Base-by-base conservation (phyloP, 1,140 invertebrate genomes). In the Camponotus pennsylvanicus region DNA sequence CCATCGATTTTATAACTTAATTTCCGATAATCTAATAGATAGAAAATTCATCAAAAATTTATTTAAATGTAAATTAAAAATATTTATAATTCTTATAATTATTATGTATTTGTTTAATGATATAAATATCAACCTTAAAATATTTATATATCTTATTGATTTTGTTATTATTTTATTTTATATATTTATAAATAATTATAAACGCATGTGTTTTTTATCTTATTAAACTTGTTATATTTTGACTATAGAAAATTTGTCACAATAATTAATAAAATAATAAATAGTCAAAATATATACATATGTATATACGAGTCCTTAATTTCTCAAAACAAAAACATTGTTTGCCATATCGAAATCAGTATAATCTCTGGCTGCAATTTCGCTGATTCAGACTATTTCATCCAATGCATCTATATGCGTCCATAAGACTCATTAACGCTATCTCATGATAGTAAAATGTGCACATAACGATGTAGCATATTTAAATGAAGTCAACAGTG, bases 31-130 rank as follows among this genome's bases (percentile, higher is more conserved):
- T 49, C 45, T 49, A 13, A 34, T 37, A 52, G 15, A 49, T 71
- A 40, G 2, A 57, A 73, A 15, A 37, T 37, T 37, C 3, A 6
- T 21, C 9, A 49, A 37, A 71, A 73, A 73, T 34, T 34, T 11
- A 4, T 70, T 70, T 52, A 18, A 70, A 32, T 27, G n/a, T 70
- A 67, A 67, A 42, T 67, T 42, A 42, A 40, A 70, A 32, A 8
- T 37, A 34, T 6, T 64, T 61, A 1, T 18, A 27, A 45, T 27
- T 2, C 9, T 45, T 21, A 42, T 67, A 32, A n/a, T 70, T 70
- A 32, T 27, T 32, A 49, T 49, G 18, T 0, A 55, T 55, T n/a
- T 45, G 2, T 45, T 45, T 45, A 45, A 45, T 45, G 42, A 49
- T 40, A 66, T 4, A 11, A 49, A 49, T 11, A 45, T 45, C 13